Conservation (phyloP, 2,888 invertebrate genomes). For the Sthenelais limicola region DNA sequence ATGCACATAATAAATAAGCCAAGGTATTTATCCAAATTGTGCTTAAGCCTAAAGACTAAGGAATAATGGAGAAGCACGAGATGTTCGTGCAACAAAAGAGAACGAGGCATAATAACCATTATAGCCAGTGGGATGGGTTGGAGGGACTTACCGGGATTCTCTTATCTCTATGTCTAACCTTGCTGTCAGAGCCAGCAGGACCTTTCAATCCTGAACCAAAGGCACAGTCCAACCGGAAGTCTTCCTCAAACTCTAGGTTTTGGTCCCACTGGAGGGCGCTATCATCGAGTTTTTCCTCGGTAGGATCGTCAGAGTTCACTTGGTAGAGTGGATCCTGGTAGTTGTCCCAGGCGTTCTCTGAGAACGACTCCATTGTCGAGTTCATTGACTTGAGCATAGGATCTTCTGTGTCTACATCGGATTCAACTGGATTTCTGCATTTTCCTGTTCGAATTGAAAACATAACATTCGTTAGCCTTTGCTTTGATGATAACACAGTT, state of each 20-base stretch:
- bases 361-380: slow-evolving; percentile 46
- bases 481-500: too few species aligned
- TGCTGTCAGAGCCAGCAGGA: neutral
- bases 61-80: too few species aligned
- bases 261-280: slow-evolving; percentile 83
- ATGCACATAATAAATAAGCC: too few species aligned
- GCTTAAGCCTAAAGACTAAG: too few species aligned
- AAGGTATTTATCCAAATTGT: too few species aligned
- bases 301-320: slow-evolving; percentile 78
- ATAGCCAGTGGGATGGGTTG: too few species aligned
- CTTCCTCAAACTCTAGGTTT: slow-evolving; percentile 42
- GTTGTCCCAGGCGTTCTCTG: slow-evolving; percentile 94
- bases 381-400: slow-evolving; percentile 30
- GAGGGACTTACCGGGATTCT: slow-evolving; percentile 16
- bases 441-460: too few species aligned
- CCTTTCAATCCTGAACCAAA: slow-evolving; percentile 34
- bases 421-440: neutral
- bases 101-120: too few species aligned
- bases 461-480: too few species aligned
- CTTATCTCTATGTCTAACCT: neutral
- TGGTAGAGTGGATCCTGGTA: slow-evolving; percentile 92
- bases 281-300: slow-evolving; percentile 83
- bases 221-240: slow-evolving; percentile 40
- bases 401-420: slow-evolving; percentile 37
- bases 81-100: too few species aligned